Evolutionary conservation across 2,113 vertebrate genomes (phyloP), one percentile per base, ranked within the genome.

Genomic region (Trogon surrucura): DNA sequence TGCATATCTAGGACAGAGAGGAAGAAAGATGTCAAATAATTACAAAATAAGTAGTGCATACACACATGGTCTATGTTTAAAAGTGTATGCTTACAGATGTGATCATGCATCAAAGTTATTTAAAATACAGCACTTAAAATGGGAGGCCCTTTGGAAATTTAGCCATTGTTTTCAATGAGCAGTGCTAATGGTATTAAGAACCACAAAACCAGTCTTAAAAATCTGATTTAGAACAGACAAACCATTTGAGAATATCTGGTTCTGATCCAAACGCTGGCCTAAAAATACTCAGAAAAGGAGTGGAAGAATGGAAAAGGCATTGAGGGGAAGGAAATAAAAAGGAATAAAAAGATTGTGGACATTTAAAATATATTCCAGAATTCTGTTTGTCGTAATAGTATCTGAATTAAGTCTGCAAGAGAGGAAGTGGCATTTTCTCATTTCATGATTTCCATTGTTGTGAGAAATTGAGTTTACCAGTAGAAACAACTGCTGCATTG

Each of bases 1-100:
- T 26, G 98, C 97, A 98, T 98, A 99, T 94, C 98, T 99, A 88
- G 53, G 72, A 82, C 44, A 96, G 58, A 95, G 23, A 93, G 66
- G 23, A 82, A 88, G 82, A 93, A 91, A 91, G 41, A 82, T 48
- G 50, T 92, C 51, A 95, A 80, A 69, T 29, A 73, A 70, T 26
- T 32, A 13, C 15, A 29, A 48, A 65, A 66, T 48, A 62, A 44
- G 19, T 3, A 54, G 75, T 36, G 45, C 79, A 65, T 56, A 67
- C 48, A 82, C 21, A 47, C 23, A 30, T 12, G 36, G 6, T 8
- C 21, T 11, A 11, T 45, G 45, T 53, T 71, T 73, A 54, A 29
- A 72, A 85, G 38, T 25, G 60, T 70, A 22, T 32, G 25, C 44
- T 32, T 54, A 58, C 16, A 36, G 29, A 41, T 89, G 21, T 22